Evolutionary conservation across 2,113 vertebrate genomes (phyloP).

Genomic region (Strigops habroptila): DNA sequence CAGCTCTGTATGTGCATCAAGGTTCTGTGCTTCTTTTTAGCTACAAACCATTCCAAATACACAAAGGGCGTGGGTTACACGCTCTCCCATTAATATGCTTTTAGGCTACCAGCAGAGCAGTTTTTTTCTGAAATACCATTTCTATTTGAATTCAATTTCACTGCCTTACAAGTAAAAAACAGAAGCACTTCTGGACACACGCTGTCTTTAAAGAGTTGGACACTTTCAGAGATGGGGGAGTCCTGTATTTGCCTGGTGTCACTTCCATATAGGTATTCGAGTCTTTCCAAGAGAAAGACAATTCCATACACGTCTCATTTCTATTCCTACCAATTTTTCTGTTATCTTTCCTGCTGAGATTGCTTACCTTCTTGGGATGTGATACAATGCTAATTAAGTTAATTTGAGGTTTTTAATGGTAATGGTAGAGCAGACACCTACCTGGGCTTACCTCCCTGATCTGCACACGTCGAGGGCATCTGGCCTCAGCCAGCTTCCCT

Average conservation of each 20-base stretch:
- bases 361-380: neutral
- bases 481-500: neutral
- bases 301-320: neutral
- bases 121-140: neutral
- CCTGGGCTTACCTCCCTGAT: neutral
- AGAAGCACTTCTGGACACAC: neutral
- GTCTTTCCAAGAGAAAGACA: neutral
- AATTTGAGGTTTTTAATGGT: neutral
- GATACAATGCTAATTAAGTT: neutral
- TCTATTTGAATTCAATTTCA: neutral
- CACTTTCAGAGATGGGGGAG: neutral
- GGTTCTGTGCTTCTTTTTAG: neutral
- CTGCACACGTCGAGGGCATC: fast-evolving
- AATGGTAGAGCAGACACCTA: neutral
- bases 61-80: neutral
- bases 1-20: neutral
- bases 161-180: neutral
- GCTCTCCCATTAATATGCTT: neutral
- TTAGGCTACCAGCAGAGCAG: neutral
- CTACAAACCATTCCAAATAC: neutral
- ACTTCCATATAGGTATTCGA: neutral
- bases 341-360: neutral
- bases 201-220: neutral
- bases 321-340: neutral
- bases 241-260: neutral